Evolutionary conservation across 2,797 vertebrate genomes (phyloP).

Genomic region (Catostomus latipinnis): DNA sequence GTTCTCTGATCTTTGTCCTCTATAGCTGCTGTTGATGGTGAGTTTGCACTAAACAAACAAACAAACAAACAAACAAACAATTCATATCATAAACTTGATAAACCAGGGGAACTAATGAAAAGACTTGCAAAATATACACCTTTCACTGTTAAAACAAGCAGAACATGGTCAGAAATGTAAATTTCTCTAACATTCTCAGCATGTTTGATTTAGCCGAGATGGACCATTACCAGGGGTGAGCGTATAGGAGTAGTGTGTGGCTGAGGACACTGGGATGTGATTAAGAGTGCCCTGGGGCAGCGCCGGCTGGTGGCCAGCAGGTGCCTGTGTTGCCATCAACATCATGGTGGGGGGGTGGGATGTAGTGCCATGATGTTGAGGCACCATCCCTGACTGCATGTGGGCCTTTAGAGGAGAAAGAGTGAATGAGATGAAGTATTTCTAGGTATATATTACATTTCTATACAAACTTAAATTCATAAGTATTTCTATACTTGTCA

Average conservation of each 20-base stretch:
- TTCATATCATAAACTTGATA: constrained; percentile 2
- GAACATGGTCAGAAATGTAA: constrained; percentile 16
- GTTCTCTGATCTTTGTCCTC: constrained; percentile 71
- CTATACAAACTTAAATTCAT: too few relatives aligned
- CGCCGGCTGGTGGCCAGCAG: constrained; percentile 91
- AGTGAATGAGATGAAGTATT: constrained; percentile 17
- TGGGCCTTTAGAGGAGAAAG: constrained; percentile 83
- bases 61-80: constrained; percentile 54
- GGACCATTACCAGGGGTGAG: constrained; percentile 90
- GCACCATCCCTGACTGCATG: constrained; percentile 98
- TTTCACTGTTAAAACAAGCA: background rate
- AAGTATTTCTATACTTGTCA: background rate
- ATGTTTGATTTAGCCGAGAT: background rate
- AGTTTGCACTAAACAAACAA: constrained; percentile 89
- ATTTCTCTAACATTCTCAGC: background rate
- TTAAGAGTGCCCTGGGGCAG: constrained; percentile 94
- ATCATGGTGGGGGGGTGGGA: constrained; percentile 92
- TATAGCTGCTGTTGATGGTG: constrained; percentile 99
- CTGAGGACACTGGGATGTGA: constrained; percentile 97
- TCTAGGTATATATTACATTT: background rate
- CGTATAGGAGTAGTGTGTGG: constrained; percentile 97
- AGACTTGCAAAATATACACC: background rate
- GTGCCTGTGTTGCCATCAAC: constrained; percentile 97
- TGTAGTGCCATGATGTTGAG: constrained; percentile 85
- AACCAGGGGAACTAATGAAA: background rate